Evolutionary conservation across 2,888 invertebrate species (phyloP).

Genomic region (Netelia inedita): DNA sequence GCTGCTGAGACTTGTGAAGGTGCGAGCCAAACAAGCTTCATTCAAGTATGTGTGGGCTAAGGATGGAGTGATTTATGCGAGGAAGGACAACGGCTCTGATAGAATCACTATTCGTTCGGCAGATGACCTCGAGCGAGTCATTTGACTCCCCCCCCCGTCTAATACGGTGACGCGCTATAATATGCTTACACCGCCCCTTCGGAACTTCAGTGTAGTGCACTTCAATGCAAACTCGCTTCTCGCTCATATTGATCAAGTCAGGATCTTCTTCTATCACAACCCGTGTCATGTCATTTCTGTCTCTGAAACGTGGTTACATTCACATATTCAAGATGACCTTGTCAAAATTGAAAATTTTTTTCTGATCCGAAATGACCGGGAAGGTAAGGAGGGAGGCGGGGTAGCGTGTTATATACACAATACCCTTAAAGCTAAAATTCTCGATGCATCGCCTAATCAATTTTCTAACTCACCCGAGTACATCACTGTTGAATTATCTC

Average conservation of each 20-base stretch:
- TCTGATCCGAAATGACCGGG: background rate
- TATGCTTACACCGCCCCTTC: too few relatives aligned
- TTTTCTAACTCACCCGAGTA: conserved; percentile 45
- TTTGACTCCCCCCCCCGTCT: too few relatives aligned
- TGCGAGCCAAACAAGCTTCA: background rate
- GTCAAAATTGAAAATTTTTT: background rate
- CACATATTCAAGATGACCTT: background rate
- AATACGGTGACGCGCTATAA: too few relatives aligned
- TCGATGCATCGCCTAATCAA: conserved; percentile 64
- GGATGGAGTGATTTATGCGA: background rate
- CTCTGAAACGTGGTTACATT: background rate
- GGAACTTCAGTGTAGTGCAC: too few relatives aligned
- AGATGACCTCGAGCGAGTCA: too few relatives aligned
- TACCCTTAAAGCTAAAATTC: background rate
- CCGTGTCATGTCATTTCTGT: background rate
- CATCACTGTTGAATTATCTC: conserved; percentile 22
- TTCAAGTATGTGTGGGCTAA: background rate
- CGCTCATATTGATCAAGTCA: too few relatives aligned
- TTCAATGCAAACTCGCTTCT: too few relatives aligned
- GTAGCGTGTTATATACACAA: background rate
- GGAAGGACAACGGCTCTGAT: background rate
- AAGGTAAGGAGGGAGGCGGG: background rate
- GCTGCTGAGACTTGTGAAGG: background rate
- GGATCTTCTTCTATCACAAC: too few relatives aligned
- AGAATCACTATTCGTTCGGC: too few relatives aligned